Conservation (phyloP, 2,797 vertebrate genomes). For the Chiroxiphia lanceolata region DNA sequence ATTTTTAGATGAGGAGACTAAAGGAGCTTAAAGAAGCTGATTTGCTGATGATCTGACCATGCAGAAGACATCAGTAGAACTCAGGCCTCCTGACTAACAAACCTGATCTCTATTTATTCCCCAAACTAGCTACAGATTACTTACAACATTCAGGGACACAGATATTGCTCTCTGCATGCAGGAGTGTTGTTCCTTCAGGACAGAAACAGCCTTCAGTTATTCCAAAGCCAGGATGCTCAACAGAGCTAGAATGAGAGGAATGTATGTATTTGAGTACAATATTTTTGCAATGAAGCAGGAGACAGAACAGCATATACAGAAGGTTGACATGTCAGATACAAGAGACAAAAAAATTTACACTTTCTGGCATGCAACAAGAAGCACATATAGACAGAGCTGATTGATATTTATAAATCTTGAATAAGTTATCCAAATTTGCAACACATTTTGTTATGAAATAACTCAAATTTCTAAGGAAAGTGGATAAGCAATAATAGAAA, state of each 20-base stretch:
- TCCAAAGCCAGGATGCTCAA: slow-evolving; percentile 2
- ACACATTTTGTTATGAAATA: neutral
- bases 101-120: neutral
- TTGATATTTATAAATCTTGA: neutral
- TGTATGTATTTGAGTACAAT: neutral
- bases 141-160: slow-evolving; percentile 72
- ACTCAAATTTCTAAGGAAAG: neutral
- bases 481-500: neutral
- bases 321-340: neutral
- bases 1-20: neutral
- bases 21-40: neutral
- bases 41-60: neutral
- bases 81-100: neutral
- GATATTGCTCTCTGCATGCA: neutral
- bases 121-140: neutral
- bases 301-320: neutral
- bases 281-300: neutral
- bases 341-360: neutral
- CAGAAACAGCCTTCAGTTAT: slow-evolving; percentile 81
- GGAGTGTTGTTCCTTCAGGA: slow-evolving; percentile 5
- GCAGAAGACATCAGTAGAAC: neutral
- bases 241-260: slow-evolving; percentile 7
- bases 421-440: neutral
- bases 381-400: neutral
- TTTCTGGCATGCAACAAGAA: neutral